Evolutionary conservation across 2,797 vertebrate species (phyloP), one percentile per base, ranked within the genome.

Genomic region (Acestrorhynchus altus): DNA sequence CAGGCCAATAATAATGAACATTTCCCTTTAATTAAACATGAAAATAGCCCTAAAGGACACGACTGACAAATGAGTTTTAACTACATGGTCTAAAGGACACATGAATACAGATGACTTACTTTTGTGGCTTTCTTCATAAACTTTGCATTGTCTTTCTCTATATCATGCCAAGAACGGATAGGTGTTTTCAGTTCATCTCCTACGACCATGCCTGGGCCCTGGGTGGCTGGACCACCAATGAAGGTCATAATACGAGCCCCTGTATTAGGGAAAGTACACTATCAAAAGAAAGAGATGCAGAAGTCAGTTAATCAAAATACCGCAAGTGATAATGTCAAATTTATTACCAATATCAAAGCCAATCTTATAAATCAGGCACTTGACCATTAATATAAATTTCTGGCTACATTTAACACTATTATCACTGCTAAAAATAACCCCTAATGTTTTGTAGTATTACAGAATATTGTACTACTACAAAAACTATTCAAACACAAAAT

Each of bases 91-190:
- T n/a, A 35, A 35, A 35, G 31, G 2, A 35, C 2, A 35, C 6
- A 6, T 6, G 39, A 13, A 64, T 69, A 35, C 8, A 31, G 88
- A 47, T 15, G 11, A 80, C 85, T 86, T 89, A 99, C 97, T 94
- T 98, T 99, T 18, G 95, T 96, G 74, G 93, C 95, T 67, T 98
- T 99, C 90, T 99, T 99, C 89, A 98, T 96, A 72, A 96, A 98
- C 92, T 98, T 99, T 76, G 96, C 96, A 82, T 97, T 98, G 86
- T 98, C 97, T 87, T 99, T 98, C 89, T 99, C 97, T 0, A 98
- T 97, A 86, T 99, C 97, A 11, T 99, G 97, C 97, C 97, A 99
- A 1, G 97, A 99, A 81, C 97, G 93, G 86, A 99, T 99, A 63
- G 97, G 97, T 2, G 88, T 93, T 89, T 98, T 99, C 82, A 99